Evolutionary conservation across 2,888 invertebrate genomes (phyloP), one percentile per base, ranked within the genome.

Genomic region (Drosophila paracracens): DNA sequence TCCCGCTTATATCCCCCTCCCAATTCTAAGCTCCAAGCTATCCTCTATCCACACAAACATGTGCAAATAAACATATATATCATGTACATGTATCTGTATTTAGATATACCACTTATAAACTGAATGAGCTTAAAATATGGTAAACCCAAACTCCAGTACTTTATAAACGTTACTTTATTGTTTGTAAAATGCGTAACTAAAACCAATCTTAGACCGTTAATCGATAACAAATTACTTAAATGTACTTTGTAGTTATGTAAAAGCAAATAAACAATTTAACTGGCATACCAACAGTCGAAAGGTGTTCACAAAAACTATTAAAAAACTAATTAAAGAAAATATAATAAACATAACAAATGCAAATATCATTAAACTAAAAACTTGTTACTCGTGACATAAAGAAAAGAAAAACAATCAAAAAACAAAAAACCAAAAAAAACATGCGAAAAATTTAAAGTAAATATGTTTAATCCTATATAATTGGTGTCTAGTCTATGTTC

Each of bases 401-500:
- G 31, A 61, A 52, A 62, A 61, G 18, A 51, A 66, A 71, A 35
- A 46, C 46, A 46, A 46, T 46, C 46, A 46, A 46, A n/a, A 57
- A 70, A 56, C 4, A 57, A 70, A 46, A 54, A 64, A 40, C 46
- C 10, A 56, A 59, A 70, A 46, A 54, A 64, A 46, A 48, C 13
- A 56, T 56, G 63, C 61, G 65, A 54, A 68, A 70, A 70, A 69
- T 33, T 38, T 64, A 74, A 71, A 70, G 58, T 68, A 71, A 58
- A 74, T 66, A 78, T 70, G 62, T 81, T 81, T 83, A 88, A 83
- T 89, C 81, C 78, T 70, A 75, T 58, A 71, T 85, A 87, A 88
- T 91, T 90, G 91, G 87, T 91, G 91, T 91, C 91, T 91, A 91
- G 91, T 91, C 90, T 91, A 85, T 82, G 83, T 82, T 83, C 90